These are phyloP conservation scores for Charina bottae DNA, from an alignment of 2,113 vertebrate genomes.

Conservation along the genomic window DNA sequence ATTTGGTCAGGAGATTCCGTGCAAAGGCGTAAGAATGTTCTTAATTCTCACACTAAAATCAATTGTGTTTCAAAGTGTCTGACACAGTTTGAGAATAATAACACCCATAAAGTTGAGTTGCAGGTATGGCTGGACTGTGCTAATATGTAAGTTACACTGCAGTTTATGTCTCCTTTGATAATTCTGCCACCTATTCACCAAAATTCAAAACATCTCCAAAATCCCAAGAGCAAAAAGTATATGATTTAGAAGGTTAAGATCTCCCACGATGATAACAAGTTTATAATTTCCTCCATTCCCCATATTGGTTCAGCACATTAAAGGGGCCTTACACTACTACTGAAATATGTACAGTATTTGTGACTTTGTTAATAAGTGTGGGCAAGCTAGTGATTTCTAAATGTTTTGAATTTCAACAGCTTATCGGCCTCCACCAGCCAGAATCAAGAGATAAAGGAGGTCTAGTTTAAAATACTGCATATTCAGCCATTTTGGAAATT, in stretches of 20 bases:
- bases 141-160: not conserved
- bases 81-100: not conserved
- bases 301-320: not conserved
- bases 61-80: not conserved
- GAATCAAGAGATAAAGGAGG: not conserved
- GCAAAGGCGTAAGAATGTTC: not conserved
- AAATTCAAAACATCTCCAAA: not conserved
- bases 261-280: not conserved
- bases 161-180: not conserved
- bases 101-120: not conserved
- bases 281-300: not conserved
- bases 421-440: not conserved
- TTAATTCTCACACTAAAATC: not conserved
- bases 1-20: not conserved
- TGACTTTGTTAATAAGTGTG: not conserved
- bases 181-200: not conserved
- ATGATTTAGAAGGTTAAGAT: not conserved
- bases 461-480: not conserved
- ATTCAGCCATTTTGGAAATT: not conserved
- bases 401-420: not conserved
- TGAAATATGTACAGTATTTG: not conserved
- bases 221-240: not conserved
- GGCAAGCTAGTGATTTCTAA: not conserved
- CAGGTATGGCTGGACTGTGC: not conserved
- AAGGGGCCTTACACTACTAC: not conserved